phyloP scores from a whole-genome alignment of 2,888 invertebrate species.

The Sycophila texana region DNA sequence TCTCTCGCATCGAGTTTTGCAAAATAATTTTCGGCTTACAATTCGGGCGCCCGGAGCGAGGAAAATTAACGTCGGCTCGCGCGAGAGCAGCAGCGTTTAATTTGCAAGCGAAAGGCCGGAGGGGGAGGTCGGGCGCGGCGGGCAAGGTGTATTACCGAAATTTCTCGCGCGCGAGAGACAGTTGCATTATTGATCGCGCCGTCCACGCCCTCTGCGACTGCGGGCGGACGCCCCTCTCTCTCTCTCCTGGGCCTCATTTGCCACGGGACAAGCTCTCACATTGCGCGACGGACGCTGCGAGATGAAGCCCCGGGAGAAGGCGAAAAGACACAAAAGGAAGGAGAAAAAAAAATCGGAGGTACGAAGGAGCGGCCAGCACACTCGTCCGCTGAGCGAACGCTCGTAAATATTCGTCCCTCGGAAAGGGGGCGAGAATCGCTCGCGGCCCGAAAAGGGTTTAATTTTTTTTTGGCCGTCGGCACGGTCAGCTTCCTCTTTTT shows the following conservation, averaged over 20 bases:
- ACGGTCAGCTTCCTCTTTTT: slow-evolving; percentile 55
- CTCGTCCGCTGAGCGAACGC: slow-evolving; percentile 59
- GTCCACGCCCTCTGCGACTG: slow-evolving; percentile 54
- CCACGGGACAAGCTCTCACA: slow-evolving; percentile 18
- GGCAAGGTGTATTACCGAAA: slow-evolving; percentile 52
- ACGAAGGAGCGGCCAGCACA: background rate
- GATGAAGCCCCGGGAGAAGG: slow-evolving; percentile 16
- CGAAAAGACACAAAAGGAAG: background rate
- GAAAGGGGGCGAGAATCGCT: slow-evolving; percentile 65
- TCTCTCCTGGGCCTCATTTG: slow-evolving; percentile 56
- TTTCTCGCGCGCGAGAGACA: slow-evolving; percentile 39
- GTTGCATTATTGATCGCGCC: slow-evolving; percentile 58
- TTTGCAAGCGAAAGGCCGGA: too few species aligned
- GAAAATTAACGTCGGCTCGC: too few species aligned
- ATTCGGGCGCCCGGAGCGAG: too few species aligned
- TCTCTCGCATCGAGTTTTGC: too few species aligned
- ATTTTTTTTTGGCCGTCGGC: slow-evolving; percentile 61
- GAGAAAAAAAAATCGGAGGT: too few species aligned
- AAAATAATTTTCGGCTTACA: too few species aligned
- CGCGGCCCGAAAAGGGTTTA: slow-evolving; percentile 71
- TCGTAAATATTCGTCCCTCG: slow-evolving; percentile 71
- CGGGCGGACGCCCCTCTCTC: slow-evolving; percentile 32
- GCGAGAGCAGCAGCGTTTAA: too few species aligned
- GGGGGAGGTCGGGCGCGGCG: background rate
- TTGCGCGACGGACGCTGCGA: slow-evolving; percentile 9